Evolutionary conservation across 2,797 vertebrate species (phyloP), one percentile per base, ranked within the genome.

Genomic region (Sebastes hubbsi): DNA sequence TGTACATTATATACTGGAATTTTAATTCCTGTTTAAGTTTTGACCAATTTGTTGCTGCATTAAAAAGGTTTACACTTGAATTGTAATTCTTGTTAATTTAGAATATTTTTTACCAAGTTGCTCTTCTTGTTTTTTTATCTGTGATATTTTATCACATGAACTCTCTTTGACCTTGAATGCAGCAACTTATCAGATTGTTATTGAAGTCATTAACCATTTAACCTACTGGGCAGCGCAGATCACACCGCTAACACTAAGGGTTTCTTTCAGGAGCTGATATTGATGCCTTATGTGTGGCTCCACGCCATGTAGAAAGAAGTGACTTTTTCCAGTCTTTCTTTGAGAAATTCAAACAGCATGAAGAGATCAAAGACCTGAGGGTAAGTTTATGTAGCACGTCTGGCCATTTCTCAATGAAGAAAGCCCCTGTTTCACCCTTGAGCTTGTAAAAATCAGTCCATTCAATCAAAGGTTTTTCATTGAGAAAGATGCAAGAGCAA

Each of bases 241-340:
- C 18, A 38, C 46, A 27, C 69, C 78, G 70, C 74, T 82, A 11
- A 65, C 72, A 66, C 14, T 36, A 13, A 46, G n/a, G 61, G n/a
- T 79, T 80, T 81, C 3, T 84, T 94, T 16, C 91, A 99, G 99
- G 98, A 82, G 97, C 99, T 81, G 99, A 99, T 94, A 99, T 99
- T 79, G 98, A 99, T 92, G 97, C 98, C 22, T 95, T 99, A 59
- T 99, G 98, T 95, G 97, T 99, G 88, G 97, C 98, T 75, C 98
- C 98, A 36, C 97, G 97, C 52, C 98, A 99, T 1, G 97, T 99
- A 77, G 98, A 99, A 84, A 97, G 98, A 86, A 94, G 91, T 1
- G 99, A 99, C 92, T 99, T 99, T 95, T 99, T 99, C 92, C 95
- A 96, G 81, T 98, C 98, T 1, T 99, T 99, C 94, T 97, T 98